Evolutionary conservation across 2,113 vertebrate genomes (phyloP), one percentile per base, ranked within the genome.

Genomic region (Petrocephalus microphthalmus): DNA sequence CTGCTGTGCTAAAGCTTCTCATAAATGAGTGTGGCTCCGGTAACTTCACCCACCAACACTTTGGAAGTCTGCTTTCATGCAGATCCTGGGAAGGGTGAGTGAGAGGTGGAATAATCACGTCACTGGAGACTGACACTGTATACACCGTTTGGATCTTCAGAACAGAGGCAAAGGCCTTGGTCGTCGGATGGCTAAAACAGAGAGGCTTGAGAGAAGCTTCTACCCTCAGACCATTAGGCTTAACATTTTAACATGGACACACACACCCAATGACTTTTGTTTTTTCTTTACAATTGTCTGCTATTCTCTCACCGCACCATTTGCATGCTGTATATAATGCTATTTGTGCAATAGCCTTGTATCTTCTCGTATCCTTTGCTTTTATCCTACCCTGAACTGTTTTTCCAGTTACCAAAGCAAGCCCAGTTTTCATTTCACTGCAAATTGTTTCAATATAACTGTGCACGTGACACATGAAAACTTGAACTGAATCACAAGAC

Each of bases 401-500:
- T 64, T 64, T 25, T 25, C n/a, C 57, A 64, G 57, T 25, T 2
- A 64, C 7, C n/a, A 2, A 7, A 64, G 57, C 10, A 10, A 25
- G 60, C n/a, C n/a, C 11, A n/a, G 11, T 29, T 29, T 67, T 67
- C 25, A 8, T 67, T 67, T 67, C 25, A 29, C 60, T 67, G 60
- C n/a, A 64, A 67, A 29, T 67, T 67, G 60, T 67, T 29, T 10
- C 60, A 29, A n/a, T 29, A n/a, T 11, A 29, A 29, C 60, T 67
- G 60, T 29, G 60, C 60, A 67, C 25, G n/a, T 67, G 25, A 67
- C 11, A 67, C 60, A 29, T 1, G 29, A 67, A 29, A 67, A 4
- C 25, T 67, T 67, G 60, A 67, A 67, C 3, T 67, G 25, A 67
- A 67, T 78, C n/a, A 56, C 33, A 89, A 86, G 84, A 88, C 85